Conservation (phyloP, 2,888 invertebrate genomes). For the Thereva nobilitata region DNA sequence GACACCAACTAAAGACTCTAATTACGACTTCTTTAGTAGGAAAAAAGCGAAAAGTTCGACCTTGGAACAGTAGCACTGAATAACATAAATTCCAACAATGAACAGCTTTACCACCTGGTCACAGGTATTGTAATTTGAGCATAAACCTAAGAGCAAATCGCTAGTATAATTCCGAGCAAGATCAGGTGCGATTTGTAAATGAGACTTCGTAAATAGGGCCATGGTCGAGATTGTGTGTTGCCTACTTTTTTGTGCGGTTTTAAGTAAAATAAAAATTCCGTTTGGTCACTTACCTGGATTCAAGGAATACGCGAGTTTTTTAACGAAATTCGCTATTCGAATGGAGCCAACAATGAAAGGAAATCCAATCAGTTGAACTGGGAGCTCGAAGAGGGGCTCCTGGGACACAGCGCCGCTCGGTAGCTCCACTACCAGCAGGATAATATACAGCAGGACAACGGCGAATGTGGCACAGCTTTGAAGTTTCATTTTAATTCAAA, state of each 20-base stretch:
- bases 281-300: constrained; percentile 71
- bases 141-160: no score
- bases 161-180: background rate
- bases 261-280: background rate
- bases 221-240: constrained; percentile 1
- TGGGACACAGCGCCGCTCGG: constrained; percentile 46
- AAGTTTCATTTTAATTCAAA: constrained; percentile 27
- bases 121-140: background rate
- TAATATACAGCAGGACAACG: constrained; percentile 10
- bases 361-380: constrained; percentile 83
- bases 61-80: no score
- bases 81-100: no score
- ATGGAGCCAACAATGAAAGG: constrained; percentile 81
- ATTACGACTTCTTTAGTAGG: no score
- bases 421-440: constrained; percentile 12
- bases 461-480: constrained; percentile 20
- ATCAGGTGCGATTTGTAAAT: background rate
- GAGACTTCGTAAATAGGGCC: constrained; percentile 8
- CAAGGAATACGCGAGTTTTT: constrained; percentile 79
- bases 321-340: constrained; percentile 77
- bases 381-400: constrained; percentile 71
- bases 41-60: no score
- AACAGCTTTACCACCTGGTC: background rate
- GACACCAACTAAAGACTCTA: no score
- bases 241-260: background rate